A percentile compares a stretch with the other conserved stretches of the same genome.
Evolutionary conservation across 2,797 vertebrate genomes (phyloP).

Genomic region (Danio kyathit): DNA sequence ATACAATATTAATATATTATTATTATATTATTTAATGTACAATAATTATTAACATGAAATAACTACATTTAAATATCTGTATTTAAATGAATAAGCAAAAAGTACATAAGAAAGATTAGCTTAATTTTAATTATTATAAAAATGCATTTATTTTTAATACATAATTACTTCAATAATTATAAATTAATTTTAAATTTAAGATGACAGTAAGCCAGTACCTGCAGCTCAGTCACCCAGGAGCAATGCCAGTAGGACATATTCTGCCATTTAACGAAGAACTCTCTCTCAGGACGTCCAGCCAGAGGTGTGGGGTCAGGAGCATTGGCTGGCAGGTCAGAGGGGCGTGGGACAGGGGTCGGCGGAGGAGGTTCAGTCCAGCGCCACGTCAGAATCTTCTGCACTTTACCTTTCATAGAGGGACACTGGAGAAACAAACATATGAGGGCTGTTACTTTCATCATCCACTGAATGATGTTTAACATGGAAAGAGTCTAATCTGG

Average conservation of each 20-base stretch:
- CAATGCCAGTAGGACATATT: conserved; percentile 99
- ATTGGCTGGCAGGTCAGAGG: conserved; percentile 84
- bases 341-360: conserved; percentile 88
- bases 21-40: no score
- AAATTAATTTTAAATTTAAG: no score
- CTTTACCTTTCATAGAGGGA: conserved; percentile 92
- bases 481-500: not conserved
- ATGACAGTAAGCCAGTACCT: conserved; percentile 80
- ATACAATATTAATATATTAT: no score
- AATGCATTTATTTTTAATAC: no score
- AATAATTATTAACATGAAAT: no score
- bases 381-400: conserved; percentile 98
- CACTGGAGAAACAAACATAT: conserved; percentile 77
- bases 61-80: no score
- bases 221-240: conserved; percentile 96
- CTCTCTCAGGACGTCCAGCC: conserved; percentile 91
- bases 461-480: not conserved
- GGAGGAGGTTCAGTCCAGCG: conserved; percentile 94
- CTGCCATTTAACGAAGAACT: conserved; percentile 98
- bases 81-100: no score
- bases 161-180: no score
- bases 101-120: no score
- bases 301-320: conserved; percentile 88
- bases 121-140: no score
- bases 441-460: not conserved